A percentile compares a stretch with the other conserved stretches of the same genome.
Conservation (phyloP, 2,113 vertebrate genomes). For the Chitala chitala region DNA sequence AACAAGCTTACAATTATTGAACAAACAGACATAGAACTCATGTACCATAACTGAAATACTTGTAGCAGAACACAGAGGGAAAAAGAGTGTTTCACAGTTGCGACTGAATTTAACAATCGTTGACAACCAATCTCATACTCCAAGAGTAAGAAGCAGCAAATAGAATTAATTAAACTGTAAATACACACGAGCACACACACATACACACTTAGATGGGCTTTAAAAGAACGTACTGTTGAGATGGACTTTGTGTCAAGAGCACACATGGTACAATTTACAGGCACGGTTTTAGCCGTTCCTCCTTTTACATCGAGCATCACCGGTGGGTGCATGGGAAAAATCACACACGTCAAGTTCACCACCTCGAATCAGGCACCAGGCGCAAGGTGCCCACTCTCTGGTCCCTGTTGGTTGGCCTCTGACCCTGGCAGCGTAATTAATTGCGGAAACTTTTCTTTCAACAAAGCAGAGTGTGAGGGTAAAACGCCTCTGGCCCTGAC, state of each 20-base stretch:
- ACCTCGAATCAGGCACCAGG: slow-evolving; percentile 38
- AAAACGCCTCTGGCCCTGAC: slow-evolving; percentile 40
- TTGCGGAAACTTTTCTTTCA: slow-evolving; percentile 44
- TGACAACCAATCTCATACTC: no score
- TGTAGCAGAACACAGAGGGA: no score
- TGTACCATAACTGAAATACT: no score
- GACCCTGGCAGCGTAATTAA: slow-evolving; percentile 45
- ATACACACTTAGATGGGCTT: no score
- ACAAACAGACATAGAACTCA: no score
- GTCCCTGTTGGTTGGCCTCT: slow-evolving; percentile 42
- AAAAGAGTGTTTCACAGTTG: no score
- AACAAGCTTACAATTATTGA: no score
- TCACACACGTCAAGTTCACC: slow-evolving; percentile 50
- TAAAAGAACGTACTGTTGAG: no score
- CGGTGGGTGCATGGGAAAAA: slow-evolving; percentile 55
- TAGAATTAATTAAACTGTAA: no score
- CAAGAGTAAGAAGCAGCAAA: no score
- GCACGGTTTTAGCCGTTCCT: background rate
- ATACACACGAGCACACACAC: no score
- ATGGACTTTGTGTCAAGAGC: background rate
- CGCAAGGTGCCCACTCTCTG: slow-evolving; percentile 47
- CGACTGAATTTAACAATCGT: no score
- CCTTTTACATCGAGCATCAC: slow-evolving; percentile 39
- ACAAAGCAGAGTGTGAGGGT: slow-evolving; percentile 34
- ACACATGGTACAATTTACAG: background rate